Conservation (phyloP, 2,888 invertebrate species). For the Thymelicus acteon region DNA sequence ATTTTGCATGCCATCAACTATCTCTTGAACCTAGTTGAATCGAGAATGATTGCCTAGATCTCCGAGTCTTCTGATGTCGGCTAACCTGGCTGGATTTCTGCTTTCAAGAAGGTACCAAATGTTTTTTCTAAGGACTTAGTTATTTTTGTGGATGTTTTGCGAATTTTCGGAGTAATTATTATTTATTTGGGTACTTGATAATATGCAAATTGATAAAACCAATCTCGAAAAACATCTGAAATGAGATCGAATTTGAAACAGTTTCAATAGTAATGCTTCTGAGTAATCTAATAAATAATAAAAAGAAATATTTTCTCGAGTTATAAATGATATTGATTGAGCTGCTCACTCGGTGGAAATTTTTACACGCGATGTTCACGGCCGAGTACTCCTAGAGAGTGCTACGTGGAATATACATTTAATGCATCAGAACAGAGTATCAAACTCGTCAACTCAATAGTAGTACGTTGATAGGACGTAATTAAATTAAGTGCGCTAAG, state of each 20-base stretch:
- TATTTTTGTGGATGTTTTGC: too few species aligned
- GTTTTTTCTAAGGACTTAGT: too few species aligned
- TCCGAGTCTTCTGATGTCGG: too few species aligned
- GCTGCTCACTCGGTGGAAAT: constrained; percentile 15
- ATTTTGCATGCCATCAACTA: too few species aligned
- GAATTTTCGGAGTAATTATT: too few species aligned
- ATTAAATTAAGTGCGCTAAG: not conserved
- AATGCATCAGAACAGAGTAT: not conserved
- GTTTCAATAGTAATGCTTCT: not conserved
- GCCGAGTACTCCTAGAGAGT: constrained; percentile 14
- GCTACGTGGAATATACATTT: not conserved
- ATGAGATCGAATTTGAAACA: not conserved
- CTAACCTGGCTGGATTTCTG: too few species aligned
- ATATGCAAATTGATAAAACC: not conserved
- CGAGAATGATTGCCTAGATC: too few species aligned
- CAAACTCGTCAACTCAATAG: not conserved
- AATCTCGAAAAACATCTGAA: not conserved
- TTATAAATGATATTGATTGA: constrained; percentile 16
- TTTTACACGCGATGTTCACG: constrained; percentile 31
- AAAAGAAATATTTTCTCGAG: constrained; percentile 14
- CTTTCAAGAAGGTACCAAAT: too few species aligned
- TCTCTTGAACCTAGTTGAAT: too few species aligned
- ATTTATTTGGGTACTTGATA: not conserved
- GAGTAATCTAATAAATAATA: constrained; percentile 25
- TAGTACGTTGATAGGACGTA: not conserved